phyloP scores from a whole-genome alignment of 2,888 invertebrate genomes.

The Oxycera nigricornis region DNA sequence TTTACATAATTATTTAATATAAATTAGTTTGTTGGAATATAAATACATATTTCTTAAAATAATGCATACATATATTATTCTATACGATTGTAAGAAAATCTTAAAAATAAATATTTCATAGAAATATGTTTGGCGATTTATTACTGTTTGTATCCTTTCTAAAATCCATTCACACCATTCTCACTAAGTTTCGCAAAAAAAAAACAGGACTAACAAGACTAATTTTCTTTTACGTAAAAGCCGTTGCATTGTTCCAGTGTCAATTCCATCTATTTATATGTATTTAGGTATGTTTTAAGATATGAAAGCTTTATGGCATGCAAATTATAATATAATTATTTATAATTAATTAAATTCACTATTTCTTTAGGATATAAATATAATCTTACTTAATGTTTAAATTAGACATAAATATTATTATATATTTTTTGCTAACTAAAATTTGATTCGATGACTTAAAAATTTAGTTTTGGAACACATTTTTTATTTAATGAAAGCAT shows the following conservation, averaged over 20 bases:
- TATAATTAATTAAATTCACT: background rate
- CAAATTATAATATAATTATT: background rate
- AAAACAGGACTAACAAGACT: too few relatives aligned
- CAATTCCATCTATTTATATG: too few relatives aligned
- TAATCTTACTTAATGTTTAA: too few relatives aligned
- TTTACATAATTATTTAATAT: constrained; percentile 8
- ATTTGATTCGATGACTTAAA: too few relatives aligned
- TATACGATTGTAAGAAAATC: constrained; percentile 1
- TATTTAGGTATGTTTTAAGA: too few relatives aligned
- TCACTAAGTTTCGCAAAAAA: background rate
- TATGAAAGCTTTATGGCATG: constrained; percentile 7
- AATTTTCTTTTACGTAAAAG: too few relatives aligned
- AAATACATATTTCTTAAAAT: constrained; percentile 8
- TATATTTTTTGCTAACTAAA: too few relatives aligned
- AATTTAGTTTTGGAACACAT: constrained; percentile 33
- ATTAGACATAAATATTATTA: constrained; percentile 24
- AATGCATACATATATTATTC: too few relatives aligned
- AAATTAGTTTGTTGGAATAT: constrained; percentile 23
- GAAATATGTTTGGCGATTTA: constrained; percentile 14
- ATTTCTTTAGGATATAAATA: background rate
- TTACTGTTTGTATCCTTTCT: background rate
- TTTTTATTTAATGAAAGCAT: background rate
- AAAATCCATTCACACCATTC: background rate
- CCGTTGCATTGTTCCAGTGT: too few relatives aligned
- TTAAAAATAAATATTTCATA: constrained; percentile 23